Base-by-base conservation (phyloP, 2,888 invertebrate species). In the Gortyna flavago region DNA sequence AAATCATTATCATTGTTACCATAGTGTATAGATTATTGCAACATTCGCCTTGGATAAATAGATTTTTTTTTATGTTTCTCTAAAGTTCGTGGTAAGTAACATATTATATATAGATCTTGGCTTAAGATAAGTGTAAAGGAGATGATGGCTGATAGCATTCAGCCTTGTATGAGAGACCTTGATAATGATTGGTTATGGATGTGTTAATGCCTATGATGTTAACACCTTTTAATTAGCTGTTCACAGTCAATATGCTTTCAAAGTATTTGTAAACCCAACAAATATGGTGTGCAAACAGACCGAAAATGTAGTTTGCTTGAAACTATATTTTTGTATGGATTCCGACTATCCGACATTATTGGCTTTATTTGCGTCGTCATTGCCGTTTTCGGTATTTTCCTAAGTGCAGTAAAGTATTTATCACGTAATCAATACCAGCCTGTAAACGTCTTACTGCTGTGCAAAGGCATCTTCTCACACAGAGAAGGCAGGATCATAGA, bases 151-250 rank as follows among this genome's bases (percentile, higher is more conserved):
- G 44, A 64, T 80, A 51, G 9, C 48, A 29, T 16, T n/a, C 38
- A 70, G 32, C 69, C 81, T 84, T 83, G 80, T 69, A n/a, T 21
- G 65, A 62, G 54, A 51, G 54, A 64, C 81, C 77, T 85, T 83
- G 81, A 71, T 73, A 59, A 77, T 29, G 11, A 67, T 67, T 62
- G 51, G 59, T 64, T 76, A 77, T 59, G 41, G 57, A 62, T 51
- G 72, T 84, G 74, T 48, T 61, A 72, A 72, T 72, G 38, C 7
- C 62, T 59, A 11, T 41, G 35, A 32, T 62, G 51, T 72, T 69
- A 72, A 54, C 68, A 72, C 69, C 68, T 72, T 76, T 66, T 72
- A 83, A 84, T 72, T 84, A 80, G 54, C 71, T 66, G 68, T 62
- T 69, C 4, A 0, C 35, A 59, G 61, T 80, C 16, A 57, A 48